Base-by-base conservation (phyloP, 2,113 vertebrate genomes). In the Holacanthus passer region DNA sequence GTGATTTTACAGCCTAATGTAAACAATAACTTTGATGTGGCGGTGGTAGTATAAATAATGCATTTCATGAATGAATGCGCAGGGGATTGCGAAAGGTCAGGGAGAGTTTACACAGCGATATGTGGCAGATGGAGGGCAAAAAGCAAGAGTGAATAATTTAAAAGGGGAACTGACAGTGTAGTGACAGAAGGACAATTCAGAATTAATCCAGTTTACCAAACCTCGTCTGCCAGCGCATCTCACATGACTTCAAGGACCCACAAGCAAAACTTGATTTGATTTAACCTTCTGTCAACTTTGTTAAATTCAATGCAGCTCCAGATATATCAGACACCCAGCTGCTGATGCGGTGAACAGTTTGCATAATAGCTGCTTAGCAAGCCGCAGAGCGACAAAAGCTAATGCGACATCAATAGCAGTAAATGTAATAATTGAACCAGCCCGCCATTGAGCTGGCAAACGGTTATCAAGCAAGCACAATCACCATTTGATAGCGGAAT, bases 41-140 rank as follows among this genome's bases (percentile, higher is more conserved):
- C 41, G 9, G 47, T 13, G 79, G 16, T 8, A 12, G 65, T 52
- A 91, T 94, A 88, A 93, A 94, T 95, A 91, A 93, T 93, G 86
- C 78, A 94, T 93, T 89, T 86, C 71, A 79, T 90, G 86, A 88
- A 86, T 85, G 87, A 90, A 89, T 84, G 88, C 86, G 37, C 88
- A 58, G 77, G 87, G 87, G 89, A 84, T 43, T 76, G 75, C 10
- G 0, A 90, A 93, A 91, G 93, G 94, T 94, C 92, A 90, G 60
- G n/a, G 76, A 81, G 87, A 93, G 93, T 94, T 95, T 95, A 92
- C 69, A 63, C 78, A 72, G 85, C 64, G 66, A 92, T 93, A 75
- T 84, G 87, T 69, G 87, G 84, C 89, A 92, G 91, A 93, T 91
- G 90, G 88, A 91, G 82, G 82, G 85, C 70, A 75, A 79, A 89